Percentiles rank a stretch among this genome's conserved stretches.
Conservation (phyloP, 2,113 vertebrate genomes). For the Scolopax mira region DNA sequence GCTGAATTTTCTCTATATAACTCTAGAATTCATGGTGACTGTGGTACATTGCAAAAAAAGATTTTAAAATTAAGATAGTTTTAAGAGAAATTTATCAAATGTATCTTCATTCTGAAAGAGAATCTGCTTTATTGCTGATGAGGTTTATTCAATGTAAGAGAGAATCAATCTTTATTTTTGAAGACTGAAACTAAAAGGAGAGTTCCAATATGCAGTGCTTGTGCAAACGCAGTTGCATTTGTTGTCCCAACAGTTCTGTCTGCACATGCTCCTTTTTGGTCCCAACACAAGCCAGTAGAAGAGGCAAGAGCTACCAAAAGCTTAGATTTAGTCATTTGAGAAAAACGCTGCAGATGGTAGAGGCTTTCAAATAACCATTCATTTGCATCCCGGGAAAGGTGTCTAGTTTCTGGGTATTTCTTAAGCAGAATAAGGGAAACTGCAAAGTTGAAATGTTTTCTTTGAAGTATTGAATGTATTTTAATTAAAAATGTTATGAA, state of each 20-base stretch:
- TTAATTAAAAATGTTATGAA: slow-evolving; percentile 18
- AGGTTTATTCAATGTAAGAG: not conserved
- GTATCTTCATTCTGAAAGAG: not conserved
- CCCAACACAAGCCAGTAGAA: not conserved
- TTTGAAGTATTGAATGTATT: not conserved
- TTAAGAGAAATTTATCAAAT: not conserved
- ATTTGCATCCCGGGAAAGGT: not conserved
- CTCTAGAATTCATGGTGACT: not conserved
- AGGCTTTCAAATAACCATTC: not conserved
- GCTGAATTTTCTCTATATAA: not conserved
- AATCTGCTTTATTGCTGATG: not conserved
- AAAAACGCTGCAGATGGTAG: not conserved
- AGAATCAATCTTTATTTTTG: not conserved
- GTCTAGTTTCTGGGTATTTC: not conserved
- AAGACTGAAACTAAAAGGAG: not conserved
- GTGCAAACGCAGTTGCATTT: not conserved
- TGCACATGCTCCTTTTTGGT: not conserved
- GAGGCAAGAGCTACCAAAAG: not conserved
- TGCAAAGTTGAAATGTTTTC: not conserved
- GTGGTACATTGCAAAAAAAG: not conserved
- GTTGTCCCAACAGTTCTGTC: not conserved
- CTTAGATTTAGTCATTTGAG: not conserved
- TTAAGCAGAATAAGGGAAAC: not conserved
- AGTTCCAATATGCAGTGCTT: not conserved
- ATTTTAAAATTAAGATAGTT: not conserved